Evolutionary conservation across 1,140 invertebrate genomes (phyloP).

Genomic region (Ceratina calcarata): DNA sequence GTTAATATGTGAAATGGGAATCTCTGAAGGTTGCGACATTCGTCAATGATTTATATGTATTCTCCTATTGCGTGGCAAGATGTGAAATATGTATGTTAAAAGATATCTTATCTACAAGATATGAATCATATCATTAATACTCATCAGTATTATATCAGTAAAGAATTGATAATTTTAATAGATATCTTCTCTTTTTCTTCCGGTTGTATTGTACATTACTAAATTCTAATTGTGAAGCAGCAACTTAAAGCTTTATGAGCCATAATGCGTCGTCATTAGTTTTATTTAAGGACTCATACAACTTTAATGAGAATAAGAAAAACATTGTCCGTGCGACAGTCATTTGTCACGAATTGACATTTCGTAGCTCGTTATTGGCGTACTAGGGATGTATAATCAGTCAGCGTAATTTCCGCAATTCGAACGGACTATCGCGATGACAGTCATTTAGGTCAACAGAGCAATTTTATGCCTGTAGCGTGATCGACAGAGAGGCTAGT

Average conservation of each 20-base stretch:
- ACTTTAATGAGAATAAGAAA: too few species aligned
- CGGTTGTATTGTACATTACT: too few species aligned
- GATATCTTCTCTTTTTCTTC: too few species aligned
- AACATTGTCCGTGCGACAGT: too few species aligned
- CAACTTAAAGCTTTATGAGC: too few species aligned
- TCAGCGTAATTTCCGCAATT: conserved; percentile 40
- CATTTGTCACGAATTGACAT: background rate
- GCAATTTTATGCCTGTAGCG: conserved; percentile 25
- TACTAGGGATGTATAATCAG: conserved; percentile 5
- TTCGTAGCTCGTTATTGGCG: background rate
- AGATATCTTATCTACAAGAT: background rate
- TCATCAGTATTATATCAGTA: background rate
- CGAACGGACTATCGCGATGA: conserved; percentile 19
- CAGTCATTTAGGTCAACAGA: conserved; percentile 1
- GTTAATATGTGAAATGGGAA: background rate
- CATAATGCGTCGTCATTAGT: too few species aligned
- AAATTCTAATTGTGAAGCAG: too few species aligned
- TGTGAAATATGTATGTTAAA: background rate
- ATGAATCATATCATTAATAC: background rate
- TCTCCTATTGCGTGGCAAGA: too few species aligned
- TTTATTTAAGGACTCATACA: too few species aligned
- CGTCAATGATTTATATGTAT: background rate
- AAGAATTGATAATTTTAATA: background rate
- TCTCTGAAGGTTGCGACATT: too few species aligned
- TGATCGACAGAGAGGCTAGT: conserved; percentile 33